These are phyloP conservation scores for Aepyceros melampus DNA, from an alignment of 2,113 vertebrate genomes.

Conservation along the genomic window DNA sequence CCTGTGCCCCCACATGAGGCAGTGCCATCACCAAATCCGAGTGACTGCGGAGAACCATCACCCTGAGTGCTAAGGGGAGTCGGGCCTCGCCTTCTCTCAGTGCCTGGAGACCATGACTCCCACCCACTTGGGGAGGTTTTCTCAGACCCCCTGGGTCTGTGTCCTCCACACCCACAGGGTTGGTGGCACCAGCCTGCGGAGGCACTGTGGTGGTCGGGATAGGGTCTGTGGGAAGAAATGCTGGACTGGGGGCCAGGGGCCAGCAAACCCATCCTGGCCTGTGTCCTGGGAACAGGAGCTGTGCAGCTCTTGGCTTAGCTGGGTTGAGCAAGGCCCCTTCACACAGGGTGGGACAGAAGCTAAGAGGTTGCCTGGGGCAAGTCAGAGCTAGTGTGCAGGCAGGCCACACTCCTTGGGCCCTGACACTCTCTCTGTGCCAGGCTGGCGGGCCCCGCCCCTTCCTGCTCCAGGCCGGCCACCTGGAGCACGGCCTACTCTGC, in stretches of 20 bases:
- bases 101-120: accelerated
- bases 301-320: neutral
- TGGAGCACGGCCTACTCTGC: neutral
- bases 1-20: neutral
- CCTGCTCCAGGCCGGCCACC: neutral
- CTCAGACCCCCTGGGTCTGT: neutral
- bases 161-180: accelerated
- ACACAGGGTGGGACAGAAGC: neutral
- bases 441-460: accelerated
- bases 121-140: neutral
- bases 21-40: neutral
- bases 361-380: neutral
- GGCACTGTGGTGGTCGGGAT: neutral
- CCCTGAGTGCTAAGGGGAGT: neutral
- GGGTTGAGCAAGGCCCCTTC: neutral
- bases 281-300: neutral
- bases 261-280: neutral
- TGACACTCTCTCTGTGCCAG: neutral
- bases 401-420: neutral
- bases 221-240: neutral
- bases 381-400: neutral
- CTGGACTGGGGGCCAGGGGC: neutral
- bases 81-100: neutral
- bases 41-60: neutral
- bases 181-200: accelerated